These are phyloP conservation scores for Hystrix brachyura DNA, from an alignment of 2,113 vertebrate species.

Conservation along the genomic window DNA sequence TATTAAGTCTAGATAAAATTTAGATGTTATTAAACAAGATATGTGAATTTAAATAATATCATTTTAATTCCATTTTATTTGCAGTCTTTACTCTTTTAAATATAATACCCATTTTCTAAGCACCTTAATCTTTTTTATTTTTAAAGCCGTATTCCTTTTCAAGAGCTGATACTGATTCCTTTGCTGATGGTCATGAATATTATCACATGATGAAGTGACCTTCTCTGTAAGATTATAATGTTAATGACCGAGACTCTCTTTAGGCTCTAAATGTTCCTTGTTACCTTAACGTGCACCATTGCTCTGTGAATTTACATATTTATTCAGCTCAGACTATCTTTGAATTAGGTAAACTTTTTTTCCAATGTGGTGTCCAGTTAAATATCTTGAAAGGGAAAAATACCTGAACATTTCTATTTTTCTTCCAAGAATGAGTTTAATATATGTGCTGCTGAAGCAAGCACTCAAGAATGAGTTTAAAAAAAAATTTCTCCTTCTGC, in stretches of 20 bases:
- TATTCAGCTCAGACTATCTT: conserved; percentile 4
- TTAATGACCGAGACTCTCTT: not conserved
- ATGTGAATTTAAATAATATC: not conserved
- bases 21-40: not conserved
- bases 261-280: conserved; percentile 1
- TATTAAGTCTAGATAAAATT: conserved; percentile 3
- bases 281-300: not conserved
- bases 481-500: not conserved
- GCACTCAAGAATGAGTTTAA: not conserved
- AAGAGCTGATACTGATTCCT: not conserved
- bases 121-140: conserved; percentile 22
- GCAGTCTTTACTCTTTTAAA: conserved; percentile 25
- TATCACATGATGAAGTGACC: not conserved
- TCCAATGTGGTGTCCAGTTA: not conserved
- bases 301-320: conserved; percentile 42
- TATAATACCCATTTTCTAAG: conserved; percentile 8
- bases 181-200: not conserved
- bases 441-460: too few species aligned
- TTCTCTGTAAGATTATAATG: conserved; percentile 17
- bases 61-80: not conserved
- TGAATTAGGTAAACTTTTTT: not conserved
- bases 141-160: conserved; percentile 29
- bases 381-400: not conserved
- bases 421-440: not conserved
- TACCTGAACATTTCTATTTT: not conserved